Base-by-base conservation (phyloP, 2,888 invertebrate genomes). In the Laothoe populi region DNA sequence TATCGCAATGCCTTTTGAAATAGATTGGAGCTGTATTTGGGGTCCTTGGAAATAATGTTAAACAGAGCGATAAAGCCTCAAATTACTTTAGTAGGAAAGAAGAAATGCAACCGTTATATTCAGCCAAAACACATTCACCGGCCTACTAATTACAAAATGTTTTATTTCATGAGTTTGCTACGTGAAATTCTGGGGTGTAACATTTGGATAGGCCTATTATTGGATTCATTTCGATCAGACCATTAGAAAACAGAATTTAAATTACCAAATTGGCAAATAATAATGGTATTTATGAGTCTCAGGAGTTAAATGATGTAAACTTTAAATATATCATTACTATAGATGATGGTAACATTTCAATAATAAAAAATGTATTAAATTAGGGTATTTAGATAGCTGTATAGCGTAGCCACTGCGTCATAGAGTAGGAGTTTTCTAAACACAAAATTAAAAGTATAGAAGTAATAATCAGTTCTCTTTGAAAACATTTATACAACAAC, bases 11-110 rank as follows among this genome's bases (percentile, higher is more conserved):
- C 79, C 84, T 81, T 84, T 73, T 82, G 73, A 69, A 82, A 81
- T 82, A 77, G 71, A 60, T 26, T 45, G 19, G 26, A 23, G 19
- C 24, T 44, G 59, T 8, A 19, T 44, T 58, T 35, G 38, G 19
- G 21, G 60, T 86, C 86, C 87, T 88, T 87, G 85, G 80, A 79
- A 74, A 69, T 75, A 70, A 70, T 72, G 79, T 72, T 76, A 84
- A 88, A 68, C 81, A 87, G 88, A 87, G 87, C 88, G 86, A 87
- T 84, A 84, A 88, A 84, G 82, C 82, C 81, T 76, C 71, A 60
- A 64, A 65, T 79, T 78, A 65, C 74, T 59, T 64, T 69, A 62
- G 57, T 69, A 75, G 72, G 72, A 78, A 73, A 68, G 63, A 66
- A 59, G 61, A 71, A 70, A 68, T 67, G 68, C 63, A 66, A 65